Percentiles rank a stretch among this genome's conserved stretches.
Evolutionary conservation across 2,888 invertebrate species (phyloP).

Genomic region (Synanthedon tipuliformis): DNA sequence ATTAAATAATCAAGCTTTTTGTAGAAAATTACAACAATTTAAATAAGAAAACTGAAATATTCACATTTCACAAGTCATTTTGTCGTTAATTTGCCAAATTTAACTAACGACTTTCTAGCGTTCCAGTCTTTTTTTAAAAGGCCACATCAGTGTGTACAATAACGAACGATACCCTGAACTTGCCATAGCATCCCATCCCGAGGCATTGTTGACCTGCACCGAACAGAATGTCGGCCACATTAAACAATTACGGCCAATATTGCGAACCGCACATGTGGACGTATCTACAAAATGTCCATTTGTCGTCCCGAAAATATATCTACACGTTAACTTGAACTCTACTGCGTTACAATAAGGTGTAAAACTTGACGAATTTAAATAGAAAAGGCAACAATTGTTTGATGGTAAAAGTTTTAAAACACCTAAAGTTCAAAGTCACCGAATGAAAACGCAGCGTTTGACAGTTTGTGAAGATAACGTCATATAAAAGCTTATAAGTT

Average conservation of each 20-base stretch:
- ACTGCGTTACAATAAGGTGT: slow-evolving; percentile 3
- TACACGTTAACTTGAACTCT: slow-evolving; percentile 8
- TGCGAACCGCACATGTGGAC: slow-evolving; percentile 16
- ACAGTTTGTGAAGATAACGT: background rate
- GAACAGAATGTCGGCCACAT: slow-evolving; percentile 30
- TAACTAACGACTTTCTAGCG: too few relatives aligned
- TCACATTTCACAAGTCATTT: too few relatives aligned
- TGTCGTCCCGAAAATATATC: slow-evolving; percentile 2
- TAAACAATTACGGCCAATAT: slow-evolving; percentile 58
- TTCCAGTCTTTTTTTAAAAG: too few relatives aligned
- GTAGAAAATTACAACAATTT: too few relatives aligned
- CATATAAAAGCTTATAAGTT: background rate
- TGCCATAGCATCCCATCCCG: background rate
- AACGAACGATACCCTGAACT: background rate
- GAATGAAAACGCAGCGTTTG: slow-evolving; percentile 19
- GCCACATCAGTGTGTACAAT: too few relatives aligned
- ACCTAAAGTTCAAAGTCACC: slow-evolving; percentile 54
- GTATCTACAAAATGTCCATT: slow-evolving; percentile 3
- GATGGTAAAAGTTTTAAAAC: slow-evolving; percentile 18
- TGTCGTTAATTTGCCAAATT: too few relatives aligned
- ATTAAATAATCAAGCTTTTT: too few relatives aligned
- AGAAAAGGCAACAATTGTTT: slow-evolving; percentile 4
- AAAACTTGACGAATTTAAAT: background rate
- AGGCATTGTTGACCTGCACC: slow-evolving; percentile 14
- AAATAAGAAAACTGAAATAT: too few relatives aligned